Conservation (phyloP, 2,797 vertebrate genomes). For the Telmatherina bonti region DNA sequence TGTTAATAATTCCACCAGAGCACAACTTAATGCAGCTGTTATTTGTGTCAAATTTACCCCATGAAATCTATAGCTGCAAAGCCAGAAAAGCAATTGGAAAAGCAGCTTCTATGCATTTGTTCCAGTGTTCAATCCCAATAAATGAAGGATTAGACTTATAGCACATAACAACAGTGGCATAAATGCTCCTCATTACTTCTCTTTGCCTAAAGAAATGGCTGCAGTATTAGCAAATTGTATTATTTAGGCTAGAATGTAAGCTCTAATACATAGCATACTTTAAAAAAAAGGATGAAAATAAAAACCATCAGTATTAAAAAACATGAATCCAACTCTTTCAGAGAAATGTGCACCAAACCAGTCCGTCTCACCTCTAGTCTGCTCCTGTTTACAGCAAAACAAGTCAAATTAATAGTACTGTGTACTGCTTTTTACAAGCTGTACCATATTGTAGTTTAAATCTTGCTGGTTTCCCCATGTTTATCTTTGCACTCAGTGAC, state of each 20-base stretch:
- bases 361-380: not conserved
- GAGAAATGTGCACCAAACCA: not conserved
- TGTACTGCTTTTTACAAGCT: not conserved
- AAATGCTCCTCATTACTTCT: not conserved
- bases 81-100: not conserved
- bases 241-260: not conserved
- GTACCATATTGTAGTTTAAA: not conserved
- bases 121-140: not conserved
- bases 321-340: not conserved
- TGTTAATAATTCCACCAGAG: not conserved
- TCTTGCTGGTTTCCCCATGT: not conserved
- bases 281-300: not conserved
- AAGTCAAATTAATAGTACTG: not conserved
- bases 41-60: not conserved
- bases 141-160: not conserved
- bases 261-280: not conserved
- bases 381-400: not conserved
- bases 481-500: conserved; percentile 1
- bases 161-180: not conserved
- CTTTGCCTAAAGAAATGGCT: not conserved
- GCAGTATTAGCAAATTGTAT: not conserved
- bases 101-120: not conserved
- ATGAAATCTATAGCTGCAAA: not conserved
- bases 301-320: not conserved
- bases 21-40: not conserved